Conservation (phyloP, 2,113 vertebrate species). For the Calidris pugnax region DNA sequence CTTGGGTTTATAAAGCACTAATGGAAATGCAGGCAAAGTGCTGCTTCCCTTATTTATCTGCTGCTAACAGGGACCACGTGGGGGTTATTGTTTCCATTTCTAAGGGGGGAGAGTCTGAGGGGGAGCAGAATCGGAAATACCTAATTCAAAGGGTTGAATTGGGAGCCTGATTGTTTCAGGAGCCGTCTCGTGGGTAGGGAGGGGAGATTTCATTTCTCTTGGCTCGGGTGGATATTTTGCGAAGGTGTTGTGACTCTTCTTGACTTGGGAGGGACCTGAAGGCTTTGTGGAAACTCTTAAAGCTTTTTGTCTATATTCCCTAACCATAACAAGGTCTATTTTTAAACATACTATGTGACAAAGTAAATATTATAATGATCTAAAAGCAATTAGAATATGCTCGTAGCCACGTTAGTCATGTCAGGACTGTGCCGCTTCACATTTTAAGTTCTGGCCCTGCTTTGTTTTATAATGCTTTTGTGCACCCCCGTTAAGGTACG, state of each 20-base stretch:
- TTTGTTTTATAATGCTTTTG: not conserved
- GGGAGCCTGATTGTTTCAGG: not conserved
- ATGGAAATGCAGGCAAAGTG: not conserved
- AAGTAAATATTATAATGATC: not conserved
- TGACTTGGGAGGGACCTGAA: too few species aligned
- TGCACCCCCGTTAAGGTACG: not conserved
- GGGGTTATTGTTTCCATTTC: not conserved
- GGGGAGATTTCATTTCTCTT: too few species aligned
- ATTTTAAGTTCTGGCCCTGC: not conserved
- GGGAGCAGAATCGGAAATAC: not conserved
- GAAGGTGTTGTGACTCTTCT: too few species aligned
- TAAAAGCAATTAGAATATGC: not conserved
- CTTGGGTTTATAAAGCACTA: not conserved
- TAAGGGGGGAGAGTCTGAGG: not conserved
- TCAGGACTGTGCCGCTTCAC: not conserved
- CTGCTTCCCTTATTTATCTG: not conserved
- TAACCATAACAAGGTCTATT: not conserved
- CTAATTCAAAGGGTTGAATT: too few species aligned
- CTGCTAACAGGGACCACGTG: not conserved
- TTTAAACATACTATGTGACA: not conserved
- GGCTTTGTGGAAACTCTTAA: not conserved
- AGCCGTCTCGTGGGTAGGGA: not conserved
- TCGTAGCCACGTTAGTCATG: rapidly evolving
- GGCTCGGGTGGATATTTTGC: too few species aligned
- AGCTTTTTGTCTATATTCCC: not conserved